Conservation (phyloP, 2,113 vertebrate species). For the Merops nubicus region DNA sequence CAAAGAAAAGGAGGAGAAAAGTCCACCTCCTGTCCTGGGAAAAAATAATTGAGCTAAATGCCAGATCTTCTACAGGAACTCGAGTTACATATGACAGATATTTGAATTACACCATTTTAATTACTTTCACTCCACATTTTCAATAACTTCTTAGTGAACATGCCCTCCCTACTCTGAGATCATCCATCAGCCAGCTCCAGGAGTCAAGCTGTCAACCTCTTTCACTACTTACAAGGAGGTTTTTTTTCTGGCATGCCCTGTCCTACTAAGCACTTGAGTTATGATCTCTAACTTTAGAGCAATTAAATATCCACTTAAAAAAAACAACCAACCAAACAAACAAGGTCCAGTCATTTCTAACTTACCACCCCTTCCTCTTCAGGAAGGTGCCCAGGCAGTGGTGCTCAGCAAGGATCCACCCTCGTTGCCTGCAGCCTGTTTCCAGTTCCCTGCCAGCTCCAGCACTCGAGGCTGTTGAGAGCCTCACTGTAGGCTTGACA, state of each 20-base stretch:
- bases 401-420: accelerated
- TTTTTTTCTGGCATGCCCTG: not conserved
- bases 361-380: not conserved
- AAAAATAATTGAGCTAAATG: not conserved
- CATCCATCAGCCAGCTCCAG: not conserved
- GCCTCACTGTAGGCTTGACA: not conserved
- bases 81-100: not conserved
- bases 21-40: not conserved
- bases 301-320: not conserved
- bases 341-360: not conserved
- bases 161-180: not conserved
- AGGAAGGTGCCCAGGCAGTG: not conserved
- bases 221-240: not conserved
- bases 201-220: not conserved
- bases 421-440: not conserved
- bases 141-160: not conserved
- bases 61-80: not conserved
- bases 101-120: conserved; percentile 13
- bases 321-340: not conserved
- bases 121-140: conserved; percentile 20
- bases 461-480: not conserved
- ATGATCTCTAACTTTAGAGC: not conserved
- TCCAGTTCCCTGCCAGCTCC: not conserved
- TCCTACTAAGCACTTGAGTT: not conserved
- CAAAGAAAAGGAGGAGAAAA: not conserved